Evolutionary conservation across 2,113 vertebrate genomes (phyloP), one percentile per base, ranked within the genome.

Genomic region (Glaucidium brasilianum): DNA sequence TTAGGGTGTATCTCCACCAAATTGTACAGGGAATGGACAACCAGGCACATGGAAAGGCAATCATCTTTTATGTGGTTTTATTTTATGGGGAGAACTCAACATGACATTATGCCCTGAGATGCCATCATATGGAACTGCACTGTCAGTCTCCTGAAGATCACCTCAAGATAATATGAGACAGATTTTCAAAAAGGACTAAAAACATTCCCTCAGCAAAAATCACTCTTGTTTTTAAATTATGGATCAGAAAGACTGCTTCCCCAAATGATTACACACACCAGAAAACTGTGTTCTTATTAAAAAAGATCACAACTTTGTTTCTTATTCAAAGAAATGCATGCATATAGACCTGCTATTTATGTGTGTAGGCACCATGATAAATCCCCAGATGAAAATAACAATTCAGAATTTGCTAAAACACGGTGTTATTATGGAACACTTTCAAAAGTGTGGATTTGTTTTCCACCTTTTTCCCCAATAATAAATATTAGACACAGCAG

Each of bases 401-500:
- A 45, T 55, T 92, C 63, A 86, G 82, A 88, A 93, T 90, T 86
- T 90, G 50, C 63, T 93, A 74, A 90, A 88, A 49, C 45, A 43
- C 37, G 72, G 6, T 92, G 45, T 15, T 68, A 26, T 76, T 80
- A 58, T 71, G 71, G 68, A 94, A 88, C 63, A 43, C 47, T 81
- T 95, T 84, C 56, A 84, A 64, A 72, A 74, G 43, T 19, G 34
- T 81, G 52, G 86, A 87, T 96, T 94, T 89, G 56, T 94, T 96
- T 96, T 94, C 67, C 37, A 93, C 47, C 78, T 93, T 94, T 88
- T 87, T 60, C 43, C 11, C 10, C 53, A 72, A 13, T 59, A 93
- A 85, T 88, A 92, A 90, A 95, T 95, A 81, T 64, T 68, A 55
- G 64, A 72, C 45, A 92, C 83, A 86, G 76, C 73, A 81, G 68